Conservation (phyloP, 2,113 vertebrate species). For the Elephantulus edwardii region DNA sequence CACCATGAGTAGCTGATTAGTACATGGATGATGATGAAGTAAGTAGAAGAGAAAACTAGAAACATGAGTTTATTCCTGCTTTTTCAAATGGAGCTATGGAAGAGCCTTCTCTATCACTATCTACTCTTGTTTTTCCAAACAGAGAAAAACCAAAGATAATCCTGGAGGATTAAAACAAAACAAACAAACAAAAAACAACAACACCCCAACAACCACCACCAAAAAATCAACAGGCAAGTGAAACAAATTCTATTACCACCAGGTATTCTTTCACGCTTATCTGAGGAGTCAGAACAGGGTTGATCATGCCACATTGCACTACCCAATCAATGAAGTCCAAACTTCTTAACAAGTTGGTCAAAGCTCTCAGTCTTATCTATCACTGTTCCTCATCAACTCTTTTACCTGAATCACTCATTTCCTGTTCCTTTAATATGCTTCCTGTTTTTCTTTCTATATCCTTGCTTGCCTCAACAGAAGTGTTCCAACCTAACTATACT, state of each 20-base stretch:
- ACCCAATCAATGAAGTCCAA: conserved; percentile 7
- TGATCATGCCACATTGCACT: background rate
- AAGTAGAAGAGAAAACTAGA: background rate
- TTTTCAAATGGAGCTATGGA: background rate
- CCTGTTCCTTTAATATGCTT: background rate
- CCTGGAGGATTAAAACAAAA: background rate
- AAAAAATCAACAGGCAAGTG: conserved; percentile 11
- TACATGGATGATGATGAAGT: background rate
- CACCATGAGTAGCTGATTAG: background rate
- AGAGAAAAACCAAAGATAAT: conserved; percentile 31
- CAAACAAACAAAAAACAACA: too few species aligned
- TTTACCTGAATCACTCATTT: background rate
- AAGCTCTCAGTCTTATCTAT: conserved; percentile 34
- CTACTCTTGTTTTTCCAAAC: background rate
- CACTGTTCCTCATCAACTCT: background rate
- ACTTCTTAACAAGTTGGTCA: conserved; percentile 22
- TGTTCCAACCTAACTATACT: background rate
- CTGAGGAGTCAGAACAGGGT: background rate
- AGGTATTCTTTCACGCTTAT: background rate
- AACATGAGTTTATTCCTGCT: conserved; percentile 4
- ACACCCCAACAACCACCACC: too few species aligned
- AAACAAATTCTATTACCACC: background rate
- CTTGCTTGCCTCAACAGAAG: background rate
- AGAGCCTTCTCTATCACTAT: conserved; percentile 25
- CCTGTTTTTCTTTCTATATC: background rate